Evolutionary conservation across 2,797 vertebrate genomes (phyloP).

Genomic region (Tiaroga cobitis): DNA sequence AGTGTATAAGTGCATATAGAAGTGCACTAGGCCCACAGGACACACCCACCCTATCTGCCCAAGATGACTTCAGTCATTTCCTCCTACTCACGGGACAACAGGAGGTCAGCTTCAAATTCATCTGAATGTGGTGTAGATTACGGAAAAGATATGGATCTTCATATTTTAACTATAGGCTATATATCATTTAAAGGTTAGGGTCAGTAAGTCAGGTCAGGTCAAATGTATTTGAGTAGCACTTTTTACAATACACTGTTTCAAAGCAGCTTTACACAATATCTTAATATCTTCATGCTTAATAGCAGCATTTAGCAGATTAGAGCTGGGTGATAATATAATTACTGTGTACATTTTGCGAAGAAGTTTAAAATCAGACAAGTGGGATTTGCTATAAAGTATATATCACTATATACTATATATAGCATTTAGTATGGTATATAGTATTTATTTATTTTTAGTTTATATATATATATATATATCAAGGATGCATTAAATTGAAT

Average conservation of each 20-base stretch:
- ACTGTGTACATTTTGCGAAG: background rate
- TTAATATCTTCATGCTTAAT: background rate
- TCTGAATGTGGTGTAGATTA: background rate
- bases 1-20: slow-evolving; percentile 73
- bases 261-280: background rate
- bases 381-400: background rate
- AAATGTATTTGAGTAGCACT: background rate
- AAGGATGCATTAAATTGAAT: background rate
- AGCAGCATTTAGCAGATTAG: background rate
- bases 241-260: background rate
- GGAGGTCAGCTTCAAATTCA: slow-evolving; percentile 61
- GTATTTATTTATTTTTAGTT: background rate
- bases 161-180: background rate
- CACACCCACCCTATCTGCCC: slow-evolving; percentile 69
- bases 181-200: background rate
- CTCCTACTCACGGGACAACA: slow-evolving; percentile 74
- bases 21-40: slow-evolving; percentile 64
- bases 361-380: background rate
- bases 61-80: slow-evolving; percentile 79
- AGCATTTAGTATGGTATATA: background rate
- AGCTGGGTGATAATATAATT: background rate
- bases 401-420: background rate
- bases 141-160: background rate
- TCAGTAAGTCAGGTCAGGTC: background rate
- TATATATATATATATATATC: background rate